phyloP scores from a whole-genome alignment of 2,113 vertebrate genomes.

The Abramis brama region DNA sequence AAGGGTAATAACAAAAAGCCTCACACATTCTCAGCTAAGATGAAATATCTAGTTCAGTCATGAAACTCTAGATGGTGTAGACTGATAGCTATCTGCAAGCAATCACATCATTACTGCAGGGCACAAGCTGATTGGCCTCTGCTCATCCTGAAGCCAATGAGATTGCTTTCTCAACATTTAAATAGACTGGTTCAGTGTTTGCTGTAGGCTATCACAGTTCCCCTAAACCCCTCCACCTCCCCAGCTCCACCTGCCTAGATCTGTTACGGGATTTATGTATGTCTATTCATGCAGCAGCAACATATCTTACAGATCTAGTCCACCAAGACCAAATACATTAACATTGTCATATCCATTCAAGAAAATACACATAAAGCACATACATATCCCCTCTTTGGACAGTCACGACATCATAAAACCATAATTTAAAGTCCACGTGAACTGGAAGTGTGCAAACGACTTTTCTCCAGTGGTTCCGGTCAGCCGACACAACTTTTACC shows the following conservation, averaged over 20 bases:
- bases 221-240: not conserved
- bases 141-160: not conserved
- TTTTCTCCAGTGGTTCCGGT: too few species aligned
- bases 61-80: not conserved
- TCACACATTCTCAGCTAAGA: not conserved
- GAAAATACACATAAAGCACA: too few species aligned
- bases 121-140: not conserved
- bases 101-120: not conserved
- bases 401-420: too few species aligned
- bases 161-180: not conserved
- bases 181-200: not conserved
- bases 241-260: not conserved
- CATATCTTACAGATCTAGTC: not conserved
- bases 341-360: not conserved
- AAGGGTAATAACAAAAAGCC: not conserved
- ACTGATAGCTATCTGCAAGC: not conserved
- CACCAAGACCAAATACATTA: not conserved
- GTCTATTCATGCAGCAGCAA: not conserved
- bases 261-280: too few species aligned
- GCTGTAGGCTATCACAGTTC: not conserved
- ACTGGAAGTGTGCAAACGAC: too few species aligned
- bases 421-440: too few species aligned
- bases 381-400: too few species aligned
- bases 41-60: not conserved
- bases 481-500: too few species aligned